Evolutionary conservation across 2,888 invertebrate genomes (phyloP), one percentile per base, ranked within the genome.

Genomic region (Phyllotreta cruciferae): DNA sequence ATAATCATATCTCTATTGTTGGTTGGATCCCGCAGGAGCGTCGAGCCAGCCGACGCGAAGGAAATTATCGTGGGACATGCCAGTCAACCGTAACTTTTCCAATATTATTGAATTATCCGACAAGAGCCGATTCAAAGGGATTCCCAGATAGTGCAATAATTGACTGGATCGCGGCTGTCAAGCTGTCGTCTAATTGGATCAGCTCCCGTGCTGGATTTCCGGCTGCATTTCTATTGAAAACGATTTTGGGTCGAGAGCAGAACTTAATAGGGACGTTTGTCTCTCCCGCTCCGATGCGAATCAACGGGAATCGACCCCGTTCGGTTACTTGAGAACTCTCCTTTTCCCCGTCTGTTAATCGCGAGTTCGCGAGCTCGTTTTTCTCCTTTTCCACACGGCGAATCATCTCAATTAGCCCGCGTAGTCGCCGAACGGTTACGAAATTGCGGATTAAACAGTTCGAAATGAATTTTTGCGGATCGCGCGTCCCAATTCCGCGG

Each of bases 161-260:
- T 68, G 68, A 66, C 68, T 68, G 60, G 63, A 66, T 64, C 66
- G 62, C 64, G 60, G 49, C 66, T 62, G 66, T 68, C 68, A 66
- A 66, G 63, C 68, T 68, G 63, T 66, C 68, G 64, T 57, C 66
- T 66, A 68, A 68, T 66, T 66, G 50, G 62, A 68, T 66, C 66
- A 64, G 45, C 6, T 52, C 60, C 64, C 63, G 58, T 65, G 24
- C 60, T 60, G 60, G 53, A 54, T 57, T 61, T 65, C 56, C 49
- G 41, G 56, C 53, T 60, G 57, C 62, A 62, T 62, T 62, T 62
- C 62, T 62, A 47, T 49, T 49, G 57, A 39, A 57, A 57, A 35
- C 35, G 35, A 49, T 49, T 49, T 34, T 4, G 24, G 47, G 35
- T 44, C 14, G 47, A 35, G 49, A 49, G 35, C 35, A 35, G 11